Base-by-base conservation (phyloP, 2,888 invertebrate genomes). In the Microplitis manilae region DNA sequence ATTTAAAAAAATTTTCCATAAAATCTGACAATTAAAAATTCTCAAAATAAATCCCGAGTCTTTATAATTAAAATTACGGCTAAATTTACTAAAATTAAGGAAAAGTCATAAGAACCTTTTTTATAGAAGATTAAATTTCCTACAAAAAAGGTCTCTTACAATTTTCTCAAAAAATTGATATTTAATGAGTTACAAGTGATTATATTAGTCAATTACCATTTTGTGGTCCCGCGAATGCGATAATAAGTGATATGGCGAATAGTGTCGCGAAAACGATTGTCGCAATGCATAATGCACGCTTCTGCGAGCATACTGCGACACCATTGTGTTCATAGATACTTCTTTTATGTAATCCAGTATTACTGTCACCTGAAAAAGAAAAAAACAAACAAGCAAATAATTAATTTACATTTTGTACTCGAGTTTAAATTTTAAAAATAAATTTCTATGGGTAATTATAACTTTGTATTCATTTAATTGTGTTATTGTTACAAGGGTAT, bases 151-250 rank as follows among this genome's bases (percentile, higher is more conserved):
- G 2, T 30, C 4, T 30, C 30, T 4, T 30, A 30, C 30, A 4
- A 30, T 30, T 30, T 30, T 30, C 4, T 4, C 30, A 4, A 4
- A 30, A 30, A 30, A 30, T 4, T 30, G 30, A 30, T 30, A 30
- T 30, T 30, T 30, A 30, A 30, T 30, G 30, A 30, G 30, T 4
- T 30, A 30, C 30, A 30, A 20, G 4, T 30, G 30, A 30, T 30
- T 30, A 30, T 20, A 20, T 1, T 40, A 65, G 60, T 68, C 9
- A 1, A 71, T 62, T 90, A 96, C 96, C 95, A 87, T 95, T 93
- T 90, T 95, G 95, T 76, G 97, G 97, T 82, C 96, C 95, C 74
- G 97, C 97, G 89, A 97, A 97, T 76, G 97, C 97, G 80, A 97
- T 95, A 81, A 97, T 93, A 81, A 97, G 92, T 64, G 97, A 96